phyloP scores from a whole-genome alignment of 2,797 vertebrate species.

The Gallinago nigripennis region DNA sequence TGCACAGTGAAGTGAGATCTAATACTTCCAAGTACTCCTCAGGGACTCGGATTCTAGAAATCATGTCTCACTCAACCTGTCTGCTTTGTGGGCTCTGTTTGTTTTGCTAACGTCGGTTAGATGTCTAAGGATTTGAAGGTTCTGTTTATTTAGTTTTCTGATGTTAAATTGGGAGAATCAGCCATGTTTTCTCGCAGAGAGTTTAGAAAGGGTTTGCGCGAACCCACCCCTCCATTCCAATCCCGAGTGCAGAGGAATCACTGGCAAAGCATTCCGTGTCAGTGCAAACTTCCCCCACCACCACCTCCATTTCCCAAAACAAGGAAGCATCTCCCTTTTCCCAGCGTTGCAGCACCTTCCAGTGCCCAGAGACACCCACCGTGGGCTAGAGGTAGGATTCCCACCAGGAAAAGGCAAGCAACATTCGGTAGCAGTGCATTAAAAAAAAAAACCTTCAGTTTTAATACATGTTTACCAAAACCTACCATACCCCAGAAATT shows the following conservation, averaged over 20 bases:
- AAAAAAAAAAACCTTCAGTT: constrained; percentile 4
- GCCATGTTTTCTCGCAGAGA: neutral
- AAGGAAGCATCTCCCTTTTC: neutral
- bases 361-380: neutral
- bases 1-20: constrained; percentile 19
- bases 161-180: neutral
- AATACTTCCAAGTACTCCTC: constrained; percentile 38
- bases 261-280: neutral
- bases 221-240: neutral
- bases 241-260: neutral
- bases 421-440: neutral
- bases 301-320: neutral
- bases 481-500: constrained; percentile 13
- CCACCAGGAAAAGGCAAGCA: neutral
- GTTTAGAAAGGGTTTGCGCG: neutral
- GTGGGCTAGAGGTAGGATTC: neutral
- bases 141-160: constrained; percentile 28
- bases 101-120: neutral
- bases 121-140: constrained; percentile 23
- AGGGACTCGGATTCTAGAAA: neutral
- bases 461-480: constrained; percentile 36
- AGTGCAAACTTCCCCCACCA: neutral
- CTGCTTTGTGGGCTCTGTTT: constrained; percentile 25
- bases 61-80: constrained; percentile 30
- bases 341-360: neutral